Evolutionary conservation across 1,140 invertebrate genomes (phyloP).

Genomic region (Dreissena polymorpha): DNA sequence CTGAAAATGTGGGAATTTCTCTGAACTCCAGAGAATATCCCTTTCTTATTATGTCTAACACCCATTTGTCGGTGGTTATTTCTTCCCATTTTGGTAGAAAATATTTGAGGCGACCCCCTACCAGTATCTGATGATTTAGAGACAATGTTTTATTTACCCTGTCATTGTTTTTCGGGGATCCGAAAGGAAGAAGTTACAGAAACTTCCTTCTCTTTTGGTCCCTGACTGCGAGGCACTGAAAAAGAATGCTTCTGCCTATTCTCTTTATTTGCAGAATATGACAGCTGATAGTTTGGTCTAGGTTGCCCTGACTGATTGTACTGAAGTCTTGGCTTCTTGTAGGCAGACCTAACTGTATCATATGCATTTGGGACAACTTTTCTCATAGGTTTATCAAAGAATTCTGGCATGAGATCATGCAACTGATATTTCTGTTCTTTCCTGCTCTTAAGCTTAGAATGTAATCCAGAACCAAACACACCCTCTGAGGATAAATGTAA

Average conservation of each 20-base stretch:
- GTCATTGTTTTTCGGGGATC: slow-evolving; percentile 29
- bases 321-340: too few relatives aligned
- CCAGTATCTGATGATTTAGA: background rate
- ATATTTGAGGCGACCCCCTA: slow-evolving; percentile 56
- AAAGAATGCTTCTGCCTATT: too few relatives aligned
- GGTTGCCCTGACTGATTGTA: too few relatives aligned
- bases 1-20: slow-evolving; percentile 21
- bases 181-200: slow-evolving; percentile 36
- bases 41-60: slow-evolving; percentile 38
- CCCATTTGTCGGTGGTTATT: slow-evolving; percentile 29
- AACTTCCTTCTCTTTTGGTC: background rate
- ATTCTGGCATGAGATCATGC: slow-evolving; percentile 49
- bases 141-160: slow-evolving; percentile 40
- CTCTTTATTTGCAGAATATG: slow-evolving; percentile 35
- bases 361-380: background rate
- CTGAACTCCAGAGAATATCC: slow-evolving; percentile 47
- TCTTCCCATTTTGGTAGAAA: slow-evolving; percentile 56
- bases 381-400: slow-evolving; percentile 17
- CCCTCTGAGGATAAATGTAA: too few relatives aligned
- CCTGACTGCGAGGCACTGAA: too few relatives aligned
- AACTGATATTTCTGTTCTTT: slow-evolving; percentile 51
- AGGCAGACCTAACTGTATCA: too few relatives aligned
- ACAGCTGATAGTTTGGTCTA: too few relatives aligned
- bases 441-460: slow-evolving; percentile 39
- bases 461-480: too few relatives aligned